Conservation (phyloP, 2,797 vertebrate species). For the Heterohyrax brucei region DNA sequence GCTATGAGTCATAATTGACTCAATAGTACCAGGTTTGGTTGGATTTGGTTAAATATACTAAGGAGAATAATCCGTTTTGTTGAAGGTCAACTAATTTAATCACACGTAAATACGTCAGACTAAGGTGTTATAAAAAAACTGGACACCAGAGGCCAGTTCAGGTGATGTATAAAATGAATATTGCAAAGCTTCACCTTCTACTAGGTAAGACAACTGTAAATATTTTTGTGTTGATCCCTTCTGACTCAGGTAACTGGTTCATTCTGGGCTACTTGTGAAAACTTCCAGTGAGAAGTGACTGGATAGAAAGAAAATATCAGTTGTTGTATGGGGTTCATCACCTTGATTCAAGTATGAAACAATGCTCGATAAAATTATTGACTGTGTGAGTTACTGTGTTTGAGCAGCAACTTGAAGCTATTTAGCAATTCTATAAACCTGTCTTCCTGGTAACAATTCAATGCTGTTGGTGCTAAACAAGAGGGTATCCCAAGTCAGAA, state of each 20-base stretch:
- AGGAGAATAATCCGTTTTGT: too few species aligned
- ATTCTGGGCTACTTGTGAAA: neutral
- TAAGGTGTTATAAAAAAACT: neutral
- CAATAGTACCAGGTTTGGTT: too few species aligned
- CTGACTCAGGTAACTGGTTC: neutral
- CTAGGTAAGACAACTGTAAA: neutral
- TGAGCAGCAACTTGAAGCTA: neutral
- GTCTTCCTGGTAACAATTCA: neutral
- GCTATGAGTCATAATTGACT: too few species aligned
- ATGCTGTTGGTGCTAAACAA: neutral
- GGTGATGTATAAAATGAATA: neutral
- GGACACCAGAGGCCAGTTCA: neutral
- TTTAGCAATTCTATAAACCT: neutral
- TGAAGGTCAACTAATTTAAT: neutral
- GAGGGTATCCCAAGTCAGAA: neutral
- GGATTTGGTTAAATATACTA: too few species aligned
- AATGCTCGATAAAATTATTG: neutral
- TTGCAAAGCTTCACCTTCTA: neutral
- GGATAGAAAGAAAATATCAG: neutral
- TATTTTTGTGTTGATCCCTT: neutral
- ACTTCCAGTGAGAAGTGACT: neutral
- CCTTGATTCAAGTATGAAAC: neutral
- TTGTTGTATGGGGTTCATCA: neutral
- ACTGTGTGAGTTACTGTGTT: neutral
- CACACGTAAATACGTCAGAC: neutral